Base-by-base conservation (phyloP, 2,113 vertebrate genomes). In the Pomatorhinus ruficollis region DNA sequence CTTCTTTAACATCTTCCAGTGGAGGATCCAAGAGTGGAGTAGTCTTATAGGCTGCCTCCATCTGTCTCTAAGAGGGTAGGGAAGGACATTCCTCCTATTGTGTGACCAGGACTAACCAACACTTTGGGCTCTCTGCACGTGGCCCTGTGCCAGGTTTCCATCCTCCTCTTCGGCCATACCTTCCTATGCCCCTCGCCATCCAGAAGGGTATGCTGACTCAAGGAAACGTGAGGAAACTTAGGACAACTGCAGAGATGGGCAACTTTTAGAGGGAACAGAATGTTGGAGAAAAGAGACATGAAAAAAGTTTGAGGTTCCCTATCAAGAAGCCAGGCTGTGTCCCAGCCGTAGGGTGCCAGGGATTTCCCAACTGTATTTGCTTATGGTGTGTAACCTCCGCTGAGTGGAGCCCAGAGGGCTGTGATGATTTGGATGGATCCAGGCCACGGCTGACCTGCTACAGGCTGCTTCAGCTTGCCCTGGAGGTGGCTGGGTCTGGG, bases 341-440 rank as follows among this genome's bases (percentile, higher is more conserved):
- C 25, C 2, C 4, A 69, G 35, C 9, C 0, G 0, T 63, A 11
- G 37, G 31, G 7, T 37, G 71, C 47, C 21, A 6, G n/a, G 31
- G 31, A 80, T 24, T 83, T 93, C 28, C n/a, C 68, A 76, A 20
- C 25, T 83, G 53, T 87, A 63, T 90, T 88, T 92, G 47, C 7
- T 90, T 47, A 56, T 4, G 9, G 30, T 44, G 44, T 64, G 54
- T 90, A 81, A 60, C 25, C 28, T 79, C 31, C 0, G 0, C 47
- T 77, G 78, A 84, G 24, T 5, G 0, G 35, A 81, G 28, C 35
- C 66, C 77, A 40, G 64, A 64, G 28, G 15, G 27, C 5, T 78
- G 25, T 24, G n/a, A 28, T 92, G 37, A 30, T 33, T 61, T 65
- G 74, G 16, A 37, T 53, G 42, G 65, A 66, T 40, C 30, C n/a